These are phyloP conservation scores for Centroberyx gerrardi DNA, from an alignment of 2,797 vertebrate genomes.

Conservation along the genomic window DNA sequence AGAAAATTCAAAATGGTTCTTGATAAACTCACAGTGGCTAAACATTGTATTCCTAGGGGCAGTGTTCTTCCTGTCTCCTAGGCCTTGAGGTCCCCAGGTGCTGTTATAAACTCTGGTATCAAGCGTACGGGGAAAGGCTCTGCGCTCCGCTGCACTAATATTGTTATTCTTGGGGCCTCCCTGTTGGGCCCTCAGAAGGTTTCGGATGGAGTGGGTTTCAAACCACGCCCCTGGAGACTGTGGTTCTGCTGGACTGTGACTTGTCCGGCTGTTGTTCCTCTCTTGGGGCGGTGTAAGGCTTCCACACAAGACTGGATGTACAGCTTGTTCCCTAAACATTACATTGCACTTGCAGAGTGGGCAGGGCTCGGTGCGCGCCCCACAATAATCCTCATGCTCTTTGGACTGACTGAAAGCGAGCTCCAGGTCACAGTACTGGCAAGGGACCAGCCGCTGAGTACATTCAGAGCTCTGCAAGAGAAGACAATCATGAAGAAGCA, in stretches of 20 bases:
- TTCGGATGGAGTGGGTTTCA: constrained; percentile 80
- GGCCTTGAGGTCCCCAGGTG: constrained; percentile 64
- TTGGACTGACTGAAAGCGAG: constrained; percentile 89
- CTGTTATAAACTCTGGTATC: constrained; percentile 76
- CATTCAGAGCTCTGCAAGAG: constrained; percentile 84
- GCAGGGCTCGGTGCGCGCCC: constrained; percentile 94
- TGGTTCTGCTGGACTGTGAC: constrained; percentile 62
- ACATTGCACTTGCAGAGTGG: constrained; percentile 89
- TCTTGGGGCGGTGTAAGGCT: constrained; percentile 77
- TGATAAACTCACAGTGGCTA: constrained; percentile 78
- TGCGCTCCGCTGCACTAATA: constrained; percentile 71
- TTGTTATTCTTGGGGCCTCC: constrained; percentile 78
- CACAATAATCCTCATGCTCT: constrained; percentile 95
- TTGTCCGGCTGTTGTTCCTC: constrained; percentile 73
- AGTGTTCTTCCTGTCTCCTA: constrained; percentile 73
- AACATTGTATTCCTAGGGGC: constrained; percentile 74
- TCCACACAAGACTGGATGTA: constrained; percentile 90
- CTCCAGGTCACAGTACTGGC: constrained; percentile 95
- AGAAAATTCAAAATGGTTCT: background rate
- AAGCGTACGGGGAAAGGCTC: constrained; percentile 66
- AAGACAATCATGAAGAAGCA: constrained; percentile 4
- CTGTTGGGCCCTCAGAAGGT: constrained; percentile 79
- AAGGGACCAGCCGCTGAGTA: constrained; percentile 89
- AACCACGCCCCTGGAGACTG: constrained; percentile 79
- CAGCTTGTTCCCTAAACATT: constrained; percentile 89